Evolutionary conservation across 1,140 invertebrate species (phyloP), one percentile per base, ranked within the genome.

Genomic region (Helicorthomorpha holstii): DNA sequence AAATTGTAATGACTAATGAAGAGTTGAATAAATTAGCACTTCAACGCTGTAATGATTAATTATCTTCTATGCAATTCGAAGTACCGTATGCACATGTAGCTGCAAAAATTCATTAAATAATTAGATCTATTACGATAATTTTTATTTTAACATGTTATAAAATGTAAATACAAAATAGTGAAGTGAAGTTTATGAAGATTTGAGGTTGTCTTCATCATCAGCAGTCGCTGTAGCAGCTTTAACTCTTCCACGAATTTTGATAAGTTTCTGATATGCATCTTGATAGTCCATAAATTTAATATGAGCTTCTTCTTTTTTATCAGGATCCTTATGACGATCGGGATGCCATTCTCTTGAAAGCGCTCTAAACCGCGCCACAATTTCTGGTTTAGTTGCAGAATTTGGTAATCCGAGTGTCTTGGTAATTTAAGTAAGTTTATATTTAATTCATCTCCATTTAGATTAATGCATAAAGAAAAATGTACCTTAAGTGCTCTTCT

Each of bases 271-370:
- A 61, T 92, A 95, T 0, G 91, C 89, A 65, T 88, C 77, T 62
- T 94, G 87, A 55, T 95, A 87, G 62, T 94, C 85, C 70, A 94
- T 86, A 61, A 95, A 96, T 51, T 75, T 80, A 59, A 89, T 80
- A 62, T 93, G 83, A 1, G 86, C 88, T 3, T 67, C 69, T 12
- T 68, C 65, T 53, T 65, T 69, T 53, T 78, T 73, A 0, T 69
- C 66, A 1, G 75, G 72, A 57, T 85, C 81, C 63, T 85, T 84
- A 2, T 83, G 78, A 67, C 89, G 91, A 60, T 97, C 92, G 0
- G 92, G 92, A 71, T 97, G 92, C 67, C 81, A 81, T 64, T 90
- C 80, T n/a, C 82, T 77, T 0, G 86, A 89, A 0, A 96, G 67
- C 27, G 75, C 72, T 46, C 86, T 67, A 78, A 88, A 96, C 50